A percentile compares a stretch with the other conserved stretches of the same genome.
Conservation (phyloP, 1,140 invertebrate species). For the Drosophila nebulosa region DNA sequence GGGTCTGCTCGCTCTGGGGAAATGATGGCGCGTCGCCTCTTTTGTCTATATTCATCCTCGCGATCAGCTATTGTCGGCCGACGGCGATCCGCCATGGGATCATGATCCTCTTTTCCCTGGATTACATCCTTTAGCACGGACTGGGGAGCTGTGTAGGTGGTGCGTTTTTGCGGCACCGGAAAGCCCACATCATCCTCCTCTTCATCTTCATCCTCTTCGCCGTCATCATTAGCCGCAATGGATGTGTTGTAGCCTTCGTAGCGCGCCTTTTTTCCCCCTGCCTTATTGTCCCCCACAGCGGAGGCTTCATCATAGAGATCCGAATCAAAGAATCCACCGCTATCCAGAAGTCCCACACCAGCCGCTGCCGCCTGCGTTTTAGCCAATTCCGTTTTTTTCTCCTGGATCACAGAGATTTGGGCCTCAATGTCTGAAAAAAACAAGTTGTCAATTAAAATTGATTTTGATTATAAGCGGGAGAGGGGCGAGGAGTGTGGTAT, state of each 20-base stretch:
- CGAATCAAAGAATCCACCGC: conserved; percentile 92
- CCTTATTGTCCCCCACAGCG: conserved; percentile 81
- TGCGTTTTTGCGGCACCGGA: conserved; percentile 85
- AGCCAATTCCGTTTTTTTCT: conserved; percentile 89
- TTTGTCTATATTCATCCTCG: conserved; percentile 97
- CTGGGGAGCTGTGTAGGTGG: conserved; percentile 92
- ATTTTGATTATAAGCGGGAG: conserved; percentile 26
- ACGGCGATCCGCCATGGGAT: conserved; percentile 97
- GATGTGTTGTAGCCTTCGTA: conserved; percentile 97
- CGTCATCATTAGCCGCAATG: conserved; percentile 93
- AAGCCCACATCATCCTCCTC: conserved; percentile 90
- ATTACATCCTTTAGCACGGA: conserved; percentile 94
- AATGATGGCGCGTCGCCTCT: conserved; percentile 93
- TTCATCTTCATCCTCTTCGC: conserved; percentile 92
- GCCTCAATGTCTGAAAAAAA: conserved; percentile 94
- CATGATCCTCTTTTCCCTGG: conserved; percentile 93
- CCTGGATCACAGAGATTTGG: conserved; percentile 94
- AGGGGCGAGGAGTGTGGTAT: background rate
- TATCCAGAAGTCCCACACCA: conserved; percentile 93
- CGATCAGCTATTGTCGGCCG: conserved; percentile 95
- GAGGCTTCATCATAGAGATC: conserved; percentile 92
- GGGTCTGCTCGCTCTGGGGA: conserved; percentile 98
- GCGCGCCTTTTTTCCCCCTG: conserved; percentile 83
- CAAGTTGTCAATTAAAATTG: conserved; percentile 35
- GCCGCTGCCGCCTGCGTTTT: conserved; percentile 84